Evolutionary conservation across 2,113 vertebrate genomes (phyloP).

Genomic region (Tretioscincus oriximinensis): DNA sequence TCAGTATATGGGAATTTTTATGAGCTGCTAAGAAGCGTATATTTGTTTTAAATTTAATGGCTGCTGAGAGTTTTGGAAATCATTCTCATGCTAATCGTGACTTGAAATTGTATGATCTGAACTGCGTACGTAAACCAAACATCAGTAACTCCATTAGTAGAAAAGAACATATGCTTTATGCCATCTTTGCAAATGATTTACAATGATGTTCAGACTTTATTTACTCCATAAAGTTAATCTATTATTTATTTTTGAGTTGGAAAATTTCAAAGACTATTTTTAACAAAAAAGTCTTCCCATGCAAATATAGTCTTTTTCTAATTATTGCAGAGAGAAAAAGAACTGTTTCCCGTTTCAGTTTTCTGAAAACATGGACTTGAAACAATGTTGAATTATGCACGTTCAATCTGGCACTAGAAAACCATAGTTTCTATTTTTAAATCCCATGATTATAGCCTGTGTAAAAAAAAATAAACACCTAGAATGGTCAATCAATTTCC

Average conservation of each 20-base stretch:
- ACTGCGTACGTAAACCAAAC: constrained; percentile 39
- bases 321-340: too few relatives aligned
- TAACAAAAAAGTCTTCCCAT: too few relatives aligned
- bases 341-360: not conserved
- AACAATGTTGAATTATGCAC: not conserved
- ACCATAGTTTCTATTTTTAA: not conserved
- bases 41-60: constrained; percentile 2
- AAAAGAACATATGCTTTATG: constrained; percentile 54
- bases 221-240: constrained; percentile 24
- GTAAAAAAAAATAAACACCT: not conserved
- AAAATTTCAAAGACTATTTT: not conserved
- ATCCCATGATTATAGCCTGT: not conserved
- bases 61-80: constrained; percentile 20
- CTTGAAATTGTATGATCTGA: constrained; percentile 35
- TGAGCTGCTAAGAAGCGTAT: not conserved
- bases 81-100: constrained; percentile 23
- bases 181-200: constrained; percentile 41
- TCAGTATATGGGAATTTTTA: constrained; percentile 1
- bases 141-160: constrained; percentile 41
- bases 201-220: constrained; percentile 25
- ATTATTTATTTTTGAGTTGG: not conserved
- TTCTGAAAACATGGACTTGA: not conserved
- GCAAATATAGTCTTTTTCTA: not conserved
- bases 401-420: not conserved
- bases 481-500: not conserved